Evolutionary conservation across 2,888 invertebrate genomes (phyloP), one percentile per base, ranked within the genome.

Genomic region (Pantelozetes paolii): DNA sequence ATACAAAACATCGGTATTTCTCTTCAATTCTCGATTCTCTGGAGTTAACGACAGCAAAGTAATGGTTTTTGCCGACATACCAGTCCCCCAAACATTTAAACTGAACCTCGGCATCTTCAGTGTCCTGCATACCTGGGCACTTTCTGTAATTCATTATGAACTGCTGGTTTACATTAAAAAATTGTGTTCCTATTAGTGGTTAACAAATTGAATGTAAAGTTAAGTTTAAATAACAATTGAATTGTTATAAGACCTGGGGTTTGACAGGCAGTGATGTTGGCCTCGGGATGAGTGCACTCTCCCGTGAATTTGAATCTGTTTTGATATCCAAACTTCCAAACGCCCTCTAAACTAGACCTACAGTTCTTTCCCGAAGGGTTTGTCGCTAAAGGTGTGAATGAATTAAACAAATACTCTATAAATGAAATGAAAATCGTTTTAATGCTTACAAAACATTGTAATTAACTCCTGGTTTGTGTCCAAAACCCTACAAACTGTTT

Each of bases 11-110:
- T 54, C 96, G 87, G 82, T 94, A 97, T 80, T 91, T 91, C 82
- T 96, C 94, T 82, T 97, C 94, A 82, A 91, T 91, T 79, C 95
- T 88, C 9, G 95, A 94, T 82, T 96, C 94, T 80, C 95, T 94
- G 0, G 94, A 94, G 81, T 97, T 96, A 9, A 93, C 93, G n/a
- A 96, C 94, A 73, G 94, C 97, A 83, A 97, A 95, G 82, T 90
- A 97, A 80, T 95, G 94, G 83, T 97, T 95, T 81, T 95, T 95
- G 18, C 90, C 92, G 32, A 94, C 89, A 83, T 94, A 94, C 94
- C 95, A 95, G 85, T 94, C 93, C 0, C 94, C 95, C 76, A 95
- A 84, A 80, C 95, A 95, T 82, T 91, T 92, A 82, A 90, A 95
- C 82, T 94, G 94, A 9, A 94, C 93, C 76, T 90, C 90, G 85